Percentiles rank a stretch among this genome's conserved stretches.
phyloP scores from a whole-genome alignment of 2,113 vertebrate species.

The Crypturellus undulatus region DNA sequence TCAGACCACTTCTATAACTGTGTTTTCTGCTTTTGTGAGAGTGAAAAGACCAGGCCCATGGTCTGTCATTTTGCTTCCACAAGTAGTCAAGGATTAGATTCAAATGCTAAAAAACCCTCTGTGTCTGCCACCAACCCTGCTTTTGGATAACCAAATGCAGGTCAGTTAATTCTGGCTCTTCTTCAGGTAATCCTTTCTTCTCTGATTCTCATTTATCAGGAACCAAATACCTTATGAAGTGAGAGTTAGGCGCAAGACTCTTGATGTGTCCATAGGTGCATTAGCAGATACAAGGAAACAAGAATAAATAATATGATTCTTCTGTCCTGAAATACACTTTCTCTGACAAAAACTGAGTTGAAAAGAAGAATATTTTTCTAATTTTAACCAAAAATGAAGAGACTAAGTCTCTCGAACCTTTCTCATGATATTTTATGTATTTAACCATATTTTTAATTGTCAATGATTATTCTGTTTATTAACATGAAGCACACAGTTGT shows the following conservation, averaged over 20 bases:
- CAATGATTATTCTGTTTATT: too few relatives aligned
- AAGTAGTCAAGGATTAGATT: neutral
- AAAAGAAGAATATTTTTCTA: neutral
- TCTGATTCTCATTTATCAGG: neutral
- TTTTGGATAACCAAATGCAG: neutral
- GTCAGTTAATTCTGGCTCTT: neutral
- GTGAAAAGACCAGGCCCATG: neutral
- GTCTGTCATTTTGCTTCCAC: neutral
- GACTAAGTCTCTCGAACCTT: neutral
- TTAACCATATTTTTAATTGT: neutral
- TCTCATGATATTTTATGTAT: accelerated
- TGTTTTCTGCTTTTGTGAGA: neutral
- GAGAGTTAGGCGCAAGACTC: neutral
- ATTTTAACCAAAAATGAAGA: neutral
- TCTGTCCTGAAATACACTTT: neutral
- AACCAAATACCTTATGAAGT: neutral
- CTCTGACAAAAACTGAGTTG: neutral
- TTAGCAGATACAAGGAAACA: accelerated
- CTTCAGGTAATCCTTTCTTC: neutral
- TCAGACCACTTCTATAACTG: neutral
- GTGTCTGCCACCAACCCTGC: neutral
- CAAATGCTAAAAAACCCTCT: neutral
- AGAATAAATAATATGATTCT: neutral
- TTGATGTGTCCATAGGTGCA: accelerated
- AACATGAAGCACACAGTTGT: neutral